Percentiles rank a stretch among this genome's conserved stretches.
Evolutionary conservation across 2,797 vertebrate species (phyloP).

Genomic region (Sparus aurata): DNA sequence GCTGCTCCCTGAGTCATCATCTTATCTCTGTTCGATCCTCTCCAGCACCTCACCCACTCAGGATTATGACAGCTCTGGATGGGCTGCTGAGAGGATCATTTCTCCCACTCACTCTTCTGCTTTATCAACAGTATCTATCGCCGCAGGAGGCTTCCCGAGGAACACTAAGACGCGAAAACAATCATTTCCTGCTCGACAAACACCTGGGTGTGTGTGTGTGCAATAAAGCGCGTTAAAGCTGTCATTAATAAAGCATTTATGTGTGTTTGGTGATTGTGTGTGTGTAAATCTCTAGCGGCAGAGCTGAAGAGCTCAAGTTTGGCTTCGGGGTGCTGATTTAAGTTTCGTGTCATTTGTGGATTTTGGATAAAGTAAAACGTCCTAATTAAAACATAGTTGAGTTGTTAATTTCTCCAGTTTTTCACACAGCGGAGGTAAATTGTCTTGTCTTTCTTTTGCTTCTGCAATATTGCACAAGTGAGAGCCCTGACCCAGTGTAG

Average conservation of each 20-base stretch:
- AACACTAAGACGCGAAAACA: constrained; percentile 44
- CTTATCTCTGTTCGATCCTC: constrained; percentile 58
- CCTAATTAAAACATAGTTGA: constrained; percentile 29
- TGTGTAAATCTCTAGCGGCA: constrained; percentile 3
- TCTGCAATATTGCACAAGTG: background rate
- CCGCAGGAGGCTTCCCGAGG: constrained; percentile 20
- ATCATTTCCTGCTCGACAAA: constrained; percentile 12
- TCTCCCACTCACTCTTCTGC: constrained; percentile 55
- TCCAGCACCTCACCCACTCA: constrained; percentile 67
- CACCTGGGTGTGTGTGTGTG: constrained; percentile 10
- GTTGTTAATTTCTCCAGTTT: background rate
- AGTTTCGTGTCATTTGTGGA: constrained; percentile 28
- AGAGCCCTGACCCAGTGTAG: background rate
- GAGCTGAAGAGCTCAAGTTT: constrained; percentile 16
- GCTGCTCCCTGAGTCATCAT: constrained; percentile 63
- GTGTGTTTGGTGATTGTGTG: background rate
- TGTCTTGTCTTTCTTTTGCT: constrained; percentile 23
- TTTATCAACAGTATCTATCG: constrained; percentile 47
- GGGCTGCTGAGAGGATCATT: constrained; percentile 61
- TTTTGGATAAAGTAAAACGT: constrained; percentile 38
- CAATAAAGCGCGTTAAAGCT: constrained; percentile 9
- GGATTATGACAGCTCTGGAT: constrained; percentile 68
- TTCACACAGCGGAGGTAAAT: constrained; percentile 12
- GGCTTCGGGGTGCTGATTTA: constrained; percentile 36
- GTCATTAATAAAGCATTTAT: constrained; percentile 21